Evolutionary conservation across 2,888 invertebrate species (phyloP).

Genomic region (Liodrosophila aerea): DNA sequence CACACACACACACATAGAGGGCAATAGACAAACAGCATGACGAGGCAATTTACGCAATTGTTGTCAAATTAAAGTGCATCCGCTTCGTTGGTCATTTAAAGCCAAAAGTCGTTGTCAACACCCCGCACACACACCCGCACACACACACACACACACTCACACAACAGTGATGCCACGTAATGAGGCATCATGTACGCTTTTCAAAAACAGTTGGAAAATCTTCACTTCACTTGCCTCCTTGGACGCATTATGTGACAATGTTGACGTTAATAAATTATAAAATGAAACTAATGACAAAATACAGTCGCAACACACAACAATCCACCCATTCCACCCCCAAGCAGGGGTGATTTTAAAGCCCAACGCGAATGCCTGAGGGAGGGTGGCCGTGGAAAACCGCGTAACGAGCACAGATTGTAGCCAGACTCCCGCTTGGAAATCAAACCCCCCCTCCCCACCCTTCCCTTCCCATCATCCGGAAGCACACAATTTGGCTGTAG

Average conservation of each 20-base stretch:
- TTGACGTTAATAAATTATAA: constrained; percentile 82
- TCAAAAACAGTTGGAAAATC: constrained; percentile 76
- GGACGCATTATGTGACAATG: constrained; percentile 63
- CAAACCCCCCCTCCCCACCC: constrained; percentile 3
- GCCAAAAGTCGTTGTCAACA: constrained; percentile 52
- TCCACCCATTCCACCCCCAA: constrained; percentile 2
- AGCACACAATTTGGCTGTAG: constrained; percentile 37
- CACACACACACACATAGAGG: constrained; percentile 24
- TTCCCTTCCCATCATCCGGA: constrained; percentile 8
- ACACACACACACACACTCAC: constrained; percentile 9
- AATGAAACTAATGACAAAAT: constrained; percentile 81
- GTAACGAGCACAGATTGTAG: constrained; percentile 78
- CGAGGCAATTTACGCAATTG: constrained; percentile 77
- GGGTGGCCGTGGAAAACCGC: constrained; percentile 65
- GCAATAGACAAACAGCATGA: constrained; percentile 68
- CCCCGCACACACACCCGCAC: constrained; percentile 24
- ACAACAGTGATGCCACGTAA: constrained; percentile 40
- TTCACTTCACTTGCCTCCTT: constrained; percentile 42
- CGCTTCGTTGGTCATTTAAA: constrained; percentile 81
- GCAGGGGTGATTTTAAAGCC: constrained; percentile 52
- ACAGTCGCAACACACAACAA: constrained; percentile 34
- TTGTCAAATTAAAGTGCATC: constrained; percentile 81
- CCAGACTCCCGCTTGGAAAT: constrained; percentile 12
- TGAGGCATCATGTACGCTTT: constrained; percentile 77
- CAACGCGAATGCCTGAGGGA: constrained; percentile 17